Base-by-base conservation (phyloP, 2,797 vertebrate genomes). In the Chaetophractus vellerosus region DNA sequence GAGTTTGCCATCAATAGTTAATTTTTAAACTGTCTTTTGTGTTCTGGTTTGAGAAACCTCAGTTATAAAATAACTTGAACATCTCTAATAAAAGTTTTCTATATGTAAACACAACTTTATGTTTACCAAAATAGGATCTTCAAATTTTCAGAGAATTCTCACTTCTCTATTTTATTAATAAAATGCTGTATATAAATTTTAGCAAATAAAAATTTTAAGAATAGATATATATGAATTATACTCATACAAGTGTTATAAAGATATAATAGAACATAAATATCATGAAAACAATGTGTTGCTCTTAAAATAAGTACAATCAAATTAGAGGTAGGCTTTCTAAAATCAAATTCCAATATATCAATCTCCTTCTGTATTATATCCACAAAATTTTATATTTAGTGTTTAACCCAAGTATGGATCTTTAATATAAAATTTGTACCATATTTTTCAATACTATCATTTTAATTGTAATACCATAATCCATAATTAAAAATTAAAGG, bases 241-340 rank as follows among this genome's bases (percentile, higher is more conserved):
- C 12, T 81, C 52, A 88, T 79, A 90, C 21, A 98, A 98, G 98
- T 98, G 97, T 95, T 94, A 68, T 66, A 89, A 93, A 95, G 33
- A n/a, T 21, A 92, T 69, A 72, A 90, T 55, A 76, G n/a, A 69
- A 88, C 69, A 91, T 80, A 84, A 93, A 95, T 26, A 92, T 97
- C 97, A 97, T 41, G 95, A 98, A 98, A 84, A 96, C 52, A 98
- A 94, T 18, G 59, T 36, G 63, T 23, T 96, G 91, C 9, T 97
- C 97, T 98, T 98, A 78, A 89, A 90, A 38, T 90, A 90, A 36
- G 36, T 94, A 97, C 96, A 97, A 97, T 98, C 93, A 96, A 96
- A 96, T 98, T 93, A 99, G 98, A 99, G 98, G 98, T 98, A 99
- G 98, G 96, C 97, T 98, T 97, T 96, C 93, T 93, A 55, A 97